Percentiles rank a stretch among this genome's conserved stretches.
Evolutionary conservation across 1,140 invertebrate genomes (phyloP).

Genomic region (Goniozus legneri): DNA sequence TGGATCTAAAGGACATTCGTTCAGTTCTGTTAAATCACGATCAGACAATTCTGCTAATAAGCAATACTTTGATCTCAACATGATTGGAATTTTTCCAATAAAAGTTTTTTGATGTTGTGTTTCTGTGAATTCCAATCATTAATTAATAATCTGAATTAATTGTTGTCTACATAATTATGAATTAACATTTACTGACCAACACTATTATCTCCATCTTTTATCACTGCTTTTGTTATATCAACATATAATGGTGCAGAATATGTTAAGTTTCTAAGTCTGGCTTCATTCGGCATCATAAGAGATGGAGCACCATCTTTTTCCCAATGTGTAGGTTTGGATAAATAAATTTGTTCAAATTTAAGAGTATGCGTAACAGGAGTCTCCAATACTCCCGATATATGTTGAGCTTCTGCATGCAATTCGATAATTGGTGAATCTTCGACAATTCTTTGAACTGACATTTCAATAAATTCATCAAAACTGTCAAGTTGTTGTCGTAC

Average conservation of each 20-base stretch:
- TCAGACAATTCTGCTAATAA: constrained; percentile 89
- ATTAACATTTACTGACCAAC: constrained; percentile 41
- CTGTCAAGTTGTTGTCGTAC: constrained; percentile 98
- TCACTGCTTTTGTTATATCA: constrained; percentile 95
- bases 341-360: constrained; percentile 98
- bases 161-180: background rate
- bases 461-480: constrained; percentile 99
- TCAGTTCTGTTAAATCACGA: constrained; percentile 97
- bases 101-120: constrained; percentile 96
- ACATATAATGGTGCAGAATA: constrained; percentile 98
- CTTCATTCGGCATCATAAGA: constrained; percentile 99
- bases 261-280: constrained; percentile 79
- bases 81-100: constrained; percentile 99
- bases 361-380: constrained; percentile 84
- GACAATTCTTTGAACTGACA: constrained; percentile 98
- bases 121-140: constrained; percentile 52
- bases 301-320: constrained; percentile 98
- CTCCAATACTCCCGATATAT: constrained; percentile 88
- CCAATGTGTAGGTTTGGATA: constrained; percentile 99
- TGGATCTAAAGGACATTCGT: constrained; percentile 98
- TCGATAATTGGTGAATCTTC: constrained; percentile 98
- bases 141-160: background rate
- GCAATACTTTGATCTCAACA: constrained; percentile 97
- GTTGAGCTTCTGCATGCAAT: constrained; percentile 95
- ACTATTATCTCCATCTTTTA: constrained; percentile 86